Conservation (phyloP, 2,888 invertebrate genomes). For the Amphipoea lucens region DNA sequence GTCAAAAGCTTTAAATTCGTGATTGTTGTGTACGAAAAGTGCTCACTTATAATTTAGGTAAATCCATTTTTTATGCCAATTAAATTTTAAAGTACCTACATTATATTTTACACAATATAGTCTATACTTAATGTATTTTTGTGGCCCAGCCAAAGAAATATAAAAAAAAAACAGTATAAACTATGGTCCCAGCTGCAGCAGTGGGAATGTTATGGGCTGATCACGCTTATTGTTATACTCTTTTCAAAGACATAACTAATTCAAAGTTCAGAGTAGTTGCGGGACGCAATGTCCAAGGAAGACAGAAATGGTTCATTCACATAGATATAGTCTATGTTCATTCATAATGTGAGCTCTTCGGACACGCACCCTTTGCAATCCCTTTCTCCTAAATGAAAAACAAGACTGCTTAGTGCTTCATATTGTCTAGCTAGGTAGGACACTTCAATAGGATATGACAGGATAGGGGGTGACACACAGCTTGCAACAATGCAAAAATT, state of each 20-base stretch:
- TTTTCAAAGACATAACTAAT: neutral
- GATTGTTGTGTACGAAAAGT: constrained; percentile 4
- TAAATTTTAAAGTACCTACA: neutral
- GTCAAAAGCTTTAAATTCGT: neutral
- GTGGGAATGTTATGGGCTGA: neutral
- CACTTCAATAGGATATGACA: neutral
- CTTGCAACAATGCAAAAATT: constrained; percentile 1
- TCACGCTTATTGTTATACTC: neutral
- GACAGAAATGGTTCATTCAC: neutral
- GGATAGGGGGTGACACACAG: neutral
- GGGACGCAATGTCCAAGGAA: neutral
- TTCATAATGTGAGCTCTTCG: neutral
- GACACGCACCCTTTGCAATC: neutral
- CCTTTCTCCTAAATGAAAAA: constrained; percentile 2
- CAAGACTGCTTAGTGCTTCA: neutral
- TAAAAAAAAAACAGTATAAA: neutral
- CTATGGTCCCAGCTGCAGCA: neutral
- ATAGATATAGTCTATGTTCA: too few species aligned
- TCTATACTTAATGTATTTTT: neutral
- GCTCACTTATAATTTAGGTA: neutral
- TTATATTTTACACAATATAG: neutral
- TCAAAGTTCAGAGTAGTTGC: neutral
- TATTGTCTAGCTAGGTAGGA: neutral
- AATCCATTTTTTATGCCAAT: neutral
- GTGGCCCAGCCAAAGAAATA: neutral